Percentiles rank a stretch among this genome's conserved stretches.
Evolutionary conservation across 2,888 invertebrate genomes (phyloP).

Genomic region (Diachrysia chrysitis): DNA sequence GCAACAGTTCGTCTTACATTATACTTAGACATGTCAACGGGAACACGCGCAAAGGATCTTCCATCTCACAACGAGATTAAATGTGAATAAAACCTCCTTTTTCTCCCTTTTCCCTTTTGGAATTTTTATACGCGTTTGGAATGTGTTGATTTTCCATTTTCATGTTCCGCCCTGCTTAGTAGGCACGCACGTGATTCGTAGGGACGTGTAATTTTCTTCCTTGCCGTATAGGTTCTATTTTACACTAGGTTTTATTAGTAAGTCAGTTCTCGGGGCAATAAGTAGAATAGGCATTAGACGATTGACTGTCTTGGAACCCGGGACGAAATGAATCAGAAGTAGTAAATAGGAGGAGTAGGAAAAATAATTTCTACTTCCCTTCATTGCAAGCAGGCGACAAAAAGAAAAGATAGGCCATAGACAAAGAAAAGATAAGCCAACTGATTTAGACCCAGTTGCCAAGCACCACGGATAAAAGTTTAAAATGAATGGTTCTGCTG

Average conservation of each 20-base stretch:
- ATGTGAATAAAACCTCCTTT: constrained; percentile 28
- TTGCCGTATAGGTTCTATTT: neutral
- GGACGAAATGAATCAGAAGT: too few relatives aligned
- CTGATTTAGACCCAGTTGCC: too few relatives aligned
- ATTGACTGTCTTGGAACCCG: too few relatives aligned
- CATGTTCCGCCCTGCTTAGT: neutral
- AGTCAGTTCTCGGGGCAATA: too few relatives aligned
- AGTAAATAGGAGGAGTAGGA: too few relatives aligned
- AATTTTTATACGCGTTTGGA: constrained; percentile 14
- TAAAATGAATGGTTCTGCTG: too few relatives aligned
- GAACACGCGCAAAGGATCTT: constrained; percentile 14
- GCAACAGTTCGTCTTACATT: neutral
- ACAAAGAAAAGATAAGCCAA: too few relatives aligned
- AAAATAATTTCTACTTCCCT: too few relatives aligned
- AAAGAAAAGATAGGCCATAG: too few relatives aligned
- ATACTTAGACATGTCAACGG: neutral
- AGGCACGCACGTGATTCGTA: neutral
- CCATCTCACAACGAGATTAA: constrained; percentile 29
- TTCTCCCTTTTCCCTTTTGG: neutral
- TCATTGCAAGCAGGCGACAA: too few relatives aligned
- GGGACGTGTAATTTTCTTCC: neutral
- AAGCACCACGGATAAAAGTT: too few relatives aligned
- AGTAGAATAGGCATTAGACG: too few relatives aligned
- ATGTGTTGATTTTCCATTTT: constrained; percentile 13
- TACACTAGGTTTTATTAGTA: neutral